Evolutionary conservation across 2,797 vertebrate genomes (phyloP).

Genomic region (Gambusia yucatana): DNA sequence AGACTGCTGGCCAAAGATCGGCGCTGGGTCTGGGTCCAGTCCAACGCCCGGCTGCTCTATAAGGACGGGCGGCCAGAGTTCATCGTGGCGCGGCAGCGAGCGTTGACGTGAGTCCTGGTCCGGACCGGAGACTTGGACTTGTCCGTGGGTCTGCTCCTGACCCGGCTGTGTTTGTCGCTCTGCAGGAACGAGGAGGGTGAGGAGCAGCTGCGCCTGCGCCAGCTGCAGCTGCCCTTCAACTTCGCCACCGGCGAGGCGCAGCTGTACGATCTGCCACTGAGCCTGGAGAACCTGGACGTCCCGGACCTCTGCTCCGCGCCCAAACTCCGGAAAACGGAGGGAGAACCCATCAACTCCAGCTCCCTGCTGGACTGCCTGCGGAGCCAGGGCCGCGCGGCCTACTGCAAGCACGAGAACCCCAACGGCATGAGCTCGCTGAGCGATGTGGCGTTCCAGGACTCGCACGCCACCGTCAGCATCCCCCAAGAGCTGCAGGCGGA

Average conservation of each 20-base stretch:
- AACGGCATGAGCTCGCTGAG: constrained; percentile 56
- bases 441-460: constrained; percentile 73
- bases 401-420: constrained; percentile 53
- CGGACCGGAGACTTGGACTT: neutral
- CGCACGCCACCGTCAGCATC: constrained; percentile 73
- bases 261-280: constrained; percentile 69
- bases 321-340: constrained; percentile 61
- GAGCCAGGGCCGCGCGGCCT: constrained; percentile 74
- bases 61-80: constrained; percentile 82
- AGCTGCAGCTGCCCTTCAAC: constrained; percentile 78
- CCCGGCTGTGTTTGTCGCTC: neutral
- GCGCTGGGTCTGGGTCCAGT: constrained; percentile 83
- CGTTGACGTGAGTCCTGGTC: constrained; percentile 69
- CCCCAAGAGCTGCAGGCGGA: constrained; percentile 50
- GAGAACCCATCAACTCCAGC: constrained; percentile 27
- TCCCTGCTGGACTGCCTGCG: constrained; percentile 78
- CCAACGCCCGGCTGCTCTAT: constrained; percentile 79
- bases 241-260: constrained; percentile 78
- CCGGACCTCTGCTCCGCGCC: constrained; percentile 46
- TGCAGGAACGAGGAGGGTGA: constrained; percentile 83
- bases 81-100: constrained; percentile 78
- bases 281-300: constrained; percentile 48
- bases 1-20: constrained; percentile 76
- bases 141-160: neutral
- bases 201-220: constrained; percentile 78